Evolutionary conservation across 2,888 invertebrate species (phyloP).

Genomic region (Agapostemon virescens): DNA sequence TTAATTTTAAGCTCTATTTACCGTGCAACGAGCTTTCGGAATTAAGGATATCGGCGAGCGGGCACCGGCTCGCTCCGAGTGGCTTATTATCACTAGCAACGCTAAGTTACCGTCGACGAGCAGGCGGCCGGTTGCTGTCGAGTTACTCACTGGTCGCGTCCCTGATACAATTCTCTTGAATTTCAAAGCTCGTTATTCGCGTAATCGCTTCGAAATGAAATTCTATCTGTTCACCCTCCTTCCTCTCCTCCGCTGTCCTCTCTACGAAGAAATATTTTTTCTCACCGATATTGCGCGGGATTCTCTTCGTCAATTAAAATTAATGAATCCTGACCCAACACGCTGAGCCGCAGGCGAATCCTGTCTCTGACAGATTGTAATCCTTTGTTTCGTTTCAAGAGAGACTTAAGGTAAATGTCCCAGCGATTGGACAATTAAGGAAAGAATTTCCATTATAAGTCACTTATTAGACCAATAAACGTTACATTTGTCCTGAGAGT

Average conservation of each 20-base stretch:
- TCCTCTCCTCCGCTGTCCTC: background rate
- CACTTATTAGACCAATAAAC: too few species aligned
- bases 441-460: too few species aligned
- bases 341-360: constrained; percentile 17
- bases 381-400: constrained; percentile 30
- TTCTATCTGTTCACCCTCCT: background rate
- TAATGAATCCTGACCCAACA: constrained; percentile 43
- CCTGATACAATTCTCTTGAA: constrained; percentile 45
- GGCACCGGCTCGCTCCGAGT: background rate
- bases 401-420: too few species aligned
- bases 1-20: constrained; percentile 49
- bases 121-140: background rate
- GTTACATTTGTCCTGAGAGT: too few species aligned
- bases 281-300: constrained; percentile 28
- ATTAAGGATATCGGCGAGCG: constrained; percentile 48
- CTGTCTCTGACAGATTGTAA: constrained; percentile 34
- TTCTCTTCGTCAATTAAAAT: constrained; percentile 45
- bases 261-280: constrained; percentile 23
- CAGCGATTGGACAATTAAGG: too few species aligned
- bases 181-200: constrained; percentile 50
- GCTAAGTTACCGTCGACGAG: background rate
- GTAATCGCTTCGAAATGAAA: constrained; percentile 46
- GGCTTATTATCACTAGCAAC: constrained; percentile 42
- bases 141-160: background rate
- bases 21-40: constrained; percentile 39